phyloP scores from a whole-genome alignment of 2,888 invertebrate genomes.

The Aleiodes leptofemur region DNA sequence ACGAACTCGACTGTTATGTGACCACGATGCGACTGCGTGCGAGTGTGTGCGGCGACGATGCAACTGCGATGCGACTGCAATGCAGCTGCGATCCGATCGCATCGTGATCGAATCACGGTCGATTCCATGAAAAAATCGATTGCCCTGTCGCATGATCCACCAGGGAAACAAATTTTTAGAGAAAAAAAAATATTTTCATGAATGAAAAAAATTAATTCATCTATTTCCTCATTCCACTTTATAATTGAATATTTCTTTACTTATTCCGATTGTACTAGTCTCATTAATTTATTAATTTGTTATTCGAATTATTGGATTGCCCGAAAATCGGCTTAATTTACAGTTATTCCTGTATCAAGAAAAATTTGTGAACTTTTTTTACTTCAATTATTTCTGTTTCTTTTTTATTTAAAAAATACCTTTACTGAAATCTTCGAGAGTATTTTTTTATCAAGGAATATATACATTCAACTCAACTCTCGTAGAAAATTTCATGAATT shows the following conservation, averaged over 20 bases:
- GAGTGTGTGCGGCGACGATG: too few relatives aligned
- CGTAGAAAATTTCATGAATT: conserved; percentile 56
- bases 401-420: conserved; percentile 46
- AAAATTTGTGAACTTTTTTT: conserved; percentile 44
- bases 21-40: too few relatives aligned
- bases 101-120: too few relatives aligned
- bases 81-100: too few relatives aligned
- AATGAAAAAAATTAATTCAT: background rate
- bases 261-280: conserved; percentile 33
- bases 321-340: conserved; percentile 56
- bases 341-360: conserved; percentile 21
- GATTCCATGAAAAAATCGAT: too few relatives aligned
- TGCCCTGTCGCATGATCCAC: too few relatives aligned
- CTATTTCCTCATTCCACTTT: conserved; percentile 8
- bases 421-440: conserved; percentile 44
- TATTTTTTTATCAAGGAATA: conserved; percentile 62
- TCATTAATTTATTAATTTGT: conserved; percentile 31
- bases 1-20: too few relatives aligned
- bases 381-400: conserved; percentile 53
- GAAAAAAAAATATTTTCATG: too few relatives aligned
- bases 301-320: conserved; percentile 64
- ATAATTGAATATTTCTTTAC: background rate
- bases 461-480: conserved; percentile 63
- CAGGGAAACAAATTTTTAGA: too few relatives aligned
- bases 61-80: too few relatives aligned